Base-by-base conservation (phyloP, 2,888 invertebrate species). In the Hypena proboscidalis region DNA sequence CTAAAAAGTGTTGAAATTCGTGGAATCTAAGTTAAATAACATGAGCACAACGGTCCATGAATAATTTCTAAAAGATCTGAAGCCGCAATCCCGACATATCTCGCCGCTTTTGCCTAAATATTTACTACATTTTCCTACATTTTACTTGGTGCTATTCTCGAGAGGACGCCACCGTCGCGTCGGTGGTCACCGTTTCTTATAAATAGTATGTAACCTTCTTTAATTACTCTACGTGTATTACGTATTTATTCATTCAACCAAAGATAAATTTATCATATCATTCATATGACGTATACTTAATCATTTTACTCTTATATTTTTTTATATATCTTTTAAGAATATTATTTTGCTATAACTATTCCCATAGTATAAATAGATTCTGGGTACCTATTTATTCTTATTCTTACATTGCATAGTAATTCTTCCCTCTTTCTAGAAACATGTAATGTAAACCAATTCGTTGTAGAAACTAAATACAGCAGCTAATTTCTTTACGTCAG, bases 401-500 rank as follows among this genome's bases (percentile, higher is more conserved):
- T n/a, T n/a, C n/a, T n/a, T n/a, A n/a, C n/a, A n/a, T n/a, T n/a
- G n/a, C n/a, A n/a, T n/a, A n/a, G 5, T 3, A 17, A 4, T 17
- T 17, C 17, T 5, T 17, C 3, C 3, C 17, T 17, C 5, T 3
- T 3, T 5, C 17, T 17, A 17, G 3, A 4, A 17, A 5, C 17
- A 17, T 17, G 17, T 17, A 29, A 39, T 37, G 2, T 38, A 35
- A 25, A 39, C 13, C 31, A 54, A 51, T 40, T 42, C 42, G 21
- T 41, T 51, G 23, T 40, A 49, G 8, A 15, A 39, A 29, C 37
- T 30, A 49, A 50, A 49, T 45, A 52, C 43, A 57, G 58, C 48
- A 65, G 60, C 52, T 58, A 58, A 69, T 67, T 68, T 71, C 58
- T 70, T 64, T 63, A 58, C 59, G 65, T 70, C 69, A 71, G 72